Evolutionary conservation across 2,888 invertebrate species (phyloP), one percentile per base, ranked within the genome.

Genomic region (Diaphora mendica): DNA sequence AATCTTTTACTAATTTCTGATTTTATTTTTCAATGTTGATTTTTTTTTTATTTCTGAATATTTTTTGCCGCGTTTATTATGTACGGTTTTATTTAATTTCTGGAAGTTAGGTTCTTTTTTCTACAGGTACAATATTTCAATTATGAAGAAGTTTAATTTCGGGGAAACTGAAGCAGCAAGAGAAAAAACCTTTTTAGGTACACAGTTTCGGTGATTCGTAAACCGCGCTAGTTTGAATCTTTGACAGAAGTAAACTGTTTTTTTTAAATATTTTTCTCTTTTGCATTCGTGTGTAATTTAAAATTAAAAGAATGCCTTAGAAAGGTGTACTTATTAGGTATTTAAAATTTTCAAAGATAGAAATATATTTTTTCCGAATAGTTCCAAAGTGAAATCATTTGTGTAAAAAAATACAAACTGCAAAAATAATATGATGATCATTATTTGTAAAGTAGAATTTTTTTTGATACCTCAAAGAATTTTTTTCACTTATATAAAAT

Each of bases 221-320:
- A 68, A 68, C 13, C 55, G 68, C 68, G 68, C 68, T 68, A 35
- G 23, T 68, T 55, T 68, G 51, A 11, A 23, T 33, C n/a, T 51
- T 51, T 68, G 66, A 66, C 44, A 66, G 66, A 11, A 42, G 44
- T 13, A n/a, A n/a, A 15, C n/a, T 23, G 17, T 3, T 8, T 17
- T 7, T 0, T 23, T 23, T 23, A 5, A n/a, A 23, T 20, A 17
- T 48, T 48, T 48, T 48, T 20, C 48, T 4, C 0, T 20, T 48
- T 48, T 48, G 48, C 20, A 35, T 17, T 23, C 23, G 8, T 51
- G 51, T 51, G 51, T 51, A 48, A 48, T 48, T 48, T 48, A 17
- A 48, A 48, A 48, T 17, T 15, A 48, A 2, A 48, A 17, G 4
- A 15, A 35, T 35, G 0, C 4, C 35, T 35, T 35, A 7, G 8